Evolutionary conservation across 2,888 invertebrate species (phyloP).

Genomic region (Sinohyriopsis cumingii): DNA sequence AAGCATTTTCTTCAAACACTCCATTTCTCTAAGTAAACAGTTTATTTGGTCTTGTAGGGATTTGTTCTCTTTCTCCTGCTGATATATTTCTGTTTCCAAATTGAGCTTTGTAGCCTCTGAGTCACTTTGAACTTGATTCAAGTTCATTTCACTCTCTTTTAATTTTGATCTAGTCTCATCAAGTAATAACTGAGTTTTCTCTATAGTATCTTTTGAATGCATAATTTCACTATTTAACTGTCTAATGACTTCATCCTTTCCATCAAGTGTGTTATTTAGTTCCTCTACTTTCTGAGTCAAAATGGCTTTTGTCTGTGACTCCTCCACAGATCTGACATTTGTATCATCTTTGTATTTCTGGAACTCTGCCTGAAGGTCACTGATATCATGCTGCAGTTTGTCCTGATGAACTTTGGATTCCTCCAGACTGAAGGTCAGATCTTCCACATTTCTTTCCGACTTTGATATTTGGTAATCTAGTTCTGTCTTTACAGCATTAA

Average conservation of each 20-base stretch:
- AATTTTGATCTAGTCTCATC: too few species aligned
- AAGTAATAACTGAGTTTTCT: too few species aligned
- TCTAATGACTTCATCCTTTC: conserved; percentile 11
- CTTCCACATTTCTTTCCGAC: conserved; percentile 18
- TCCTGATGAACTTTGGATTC: conserved; percentile 17
- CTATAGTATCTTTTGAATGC: not conserved
- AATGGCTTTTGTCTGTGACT: not conserved
- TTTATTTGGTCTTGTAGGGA: conserved; percentile 3
- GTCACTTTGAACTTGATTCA: too few species aligned
- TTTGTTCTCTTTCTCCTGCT: not conserved
- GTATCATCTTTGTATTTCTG: conserved; percentile 8
- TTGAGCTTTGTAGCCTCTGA: too few species aligned
- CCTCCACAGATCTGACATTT: conserved; percentile 1
- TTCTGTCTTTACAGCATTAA: conserved; percentile 18
- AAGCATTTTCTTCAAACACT: not conserved
- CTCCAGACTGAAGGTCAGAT: conserved; percentile 15
- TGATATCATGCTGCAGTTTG: conserved; percentile 8
- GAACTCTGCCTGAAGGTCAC: not conserved
- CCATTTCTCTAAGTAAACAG: conserved; percentile 3
- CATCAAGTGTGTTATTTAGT: conserved; percentile 2
- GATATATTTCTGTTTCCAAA: not conserved
- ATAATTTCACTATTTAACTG: conserved; percentile 3
- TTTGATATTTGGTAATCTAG: conserved; percentile 4
- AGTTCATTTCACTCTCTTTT: too few species aligned
- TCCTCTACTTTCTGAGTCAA: conserved; percentile 2